phyloP scores from a whole-genome alignment of 2,113 vertebrate species.

The Seriola quinqueradiata region DNA sequence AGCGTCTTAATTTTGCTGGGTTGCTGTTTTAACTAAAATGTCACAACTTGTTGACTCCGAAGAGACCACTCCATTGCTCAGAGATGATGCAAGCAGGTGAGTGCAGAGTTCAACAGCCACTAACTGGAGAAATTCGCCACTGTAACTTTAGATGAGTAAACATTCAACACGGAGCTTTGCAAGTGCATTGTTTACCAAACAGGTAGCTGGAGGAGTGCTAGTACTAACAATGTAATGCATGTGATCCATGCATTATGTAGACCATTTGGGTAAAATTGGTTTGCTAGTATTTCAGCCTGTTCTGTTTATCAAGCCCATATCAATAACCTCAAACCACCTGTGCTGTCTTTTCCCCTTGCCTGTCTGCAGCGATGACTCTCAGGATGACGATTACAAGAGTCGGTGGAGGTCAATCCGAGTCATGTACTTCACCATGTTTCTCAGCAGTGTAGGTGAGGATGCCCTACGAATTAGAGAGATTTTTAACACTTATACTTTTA shows the following conservation, averaged over 20 bases:
- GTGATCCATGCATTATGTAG: neutral
- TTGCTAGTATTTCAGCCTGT: neutral
- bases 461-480: no score
- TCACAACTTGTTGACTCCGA: conserved; percentile 63
- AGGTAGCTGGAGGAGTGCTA: neutral
- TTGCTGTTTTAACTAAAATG: conserved; percentile 58
- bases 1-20: neutral
- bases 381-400: conserved; percentile 86
- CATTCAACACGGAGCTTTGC: neutral
- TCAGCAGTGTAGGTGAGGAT: conserved; percentile 95
- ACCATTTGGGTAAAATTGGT: neutral
- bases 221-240: neutral
- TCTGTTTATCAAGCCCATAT: neutral
- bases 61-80: conserved; percentile 73
- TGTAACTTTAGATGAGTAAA: neutral
- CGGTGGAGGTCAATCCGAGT: conserved; percentile 95
- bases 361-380: conserved; percentile 75
- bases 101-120: conserved; percentile 50
- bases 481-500: neutral
- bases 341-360: neutral
- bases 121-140: neutral
- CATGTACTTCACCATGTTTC: conserved; percentile 99
- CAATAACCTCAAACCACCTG: neutral
- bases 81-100: conserved; percentile 85
- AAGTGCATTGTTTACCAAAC: neutral